Evolutionary conservation across 2,113 vertebrate species (phyloP).

Genomic region (rabbit (Oryctolagus cuniculus)): DNA sequence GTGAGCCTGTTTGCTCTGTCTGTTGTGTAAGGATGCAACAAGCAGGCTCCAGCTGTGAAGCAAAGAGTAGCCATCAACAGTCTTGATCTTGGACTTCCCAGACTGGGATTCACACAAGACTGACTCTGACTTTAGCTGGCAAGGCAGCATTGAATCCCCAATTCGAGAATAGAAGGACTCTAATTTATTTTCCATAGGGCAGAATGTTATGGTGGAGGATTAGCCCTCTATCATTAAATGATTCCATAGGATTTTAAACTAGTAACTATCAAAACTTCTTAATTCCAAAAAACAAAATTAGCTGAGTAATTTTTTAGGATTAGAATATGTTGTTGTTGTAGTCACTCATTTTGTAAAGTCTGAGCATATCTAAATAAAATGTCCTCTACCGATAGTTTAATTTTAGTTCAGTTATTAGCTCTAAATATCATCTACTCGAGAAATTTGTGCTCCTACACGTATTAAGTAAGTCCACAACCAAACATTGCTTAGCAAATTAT

Average conservation of each 20-base stretch:
- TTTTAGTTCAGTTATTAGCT: conserved; percentile 21
- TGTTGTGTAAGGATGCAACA: neutral
- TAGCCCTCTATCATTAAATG: conserved; percentile 1
- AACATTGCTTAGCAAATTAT: conserved; percentile 6
- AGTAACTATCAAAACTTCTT: conserved; percentile 1
- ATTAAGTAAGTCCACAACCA: conserved; percentile 9
- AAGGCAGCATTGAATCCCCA: neutral
- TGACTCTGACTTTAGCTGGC: neutral
- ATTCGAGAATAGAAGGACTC: neutral
- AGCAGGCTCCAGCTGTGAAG: neutral
- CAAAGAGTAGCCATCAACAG: neutral
- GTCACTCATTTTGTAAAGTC: conserved; percentile 21
- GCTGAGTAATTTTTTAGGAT: neutral
- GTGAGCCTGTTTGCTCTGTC: neutral
- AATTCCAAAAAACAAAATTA: neutral
- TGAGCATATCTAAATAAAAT: conserved; percentile 45
- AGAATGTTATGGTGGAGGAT: neutral
- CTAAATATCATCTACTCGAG: neutral
- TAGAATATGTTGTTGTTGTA: neutral
- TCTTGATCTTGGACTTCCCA: neutral
- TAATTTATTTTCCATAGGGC: conserved; percentile 37
- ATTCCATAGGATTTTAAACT: neutral
- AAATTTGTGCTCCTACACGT: conserved; percentile 33
- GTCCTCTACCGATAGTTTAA: neutral
- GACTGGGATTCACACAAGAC: neutral